Conservation (phyloP, 1,140 invertebrate species). For the Paraescarpia echinospica region DNA sequence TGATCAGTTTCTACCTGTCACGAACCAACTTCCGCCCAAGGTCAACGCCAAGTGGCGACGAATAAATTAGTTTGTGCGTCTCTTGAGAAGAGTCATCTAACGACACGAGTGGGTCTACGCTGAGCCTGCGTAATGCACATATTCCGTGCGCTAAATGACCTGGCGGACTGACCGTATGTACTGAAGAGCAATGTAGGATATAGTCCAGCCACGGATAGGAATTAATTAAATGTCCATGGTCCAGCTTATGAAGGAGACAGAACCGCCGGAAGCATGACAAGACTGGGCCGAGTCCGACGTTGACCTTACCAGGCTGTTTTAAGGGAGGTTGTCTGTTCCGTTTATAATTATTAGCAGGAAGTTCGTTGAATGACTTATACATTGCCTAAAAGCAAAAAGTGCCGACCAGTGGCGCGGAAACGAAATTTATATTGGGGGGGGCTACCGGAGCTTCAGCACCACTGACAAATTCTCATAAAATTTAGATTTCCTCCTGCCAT, state of each 20-base stretch:
- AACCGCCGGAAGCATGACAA: neutral
- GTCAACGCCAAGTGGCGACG: neutral
- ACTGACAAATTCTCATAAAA: too few relatives aligned
- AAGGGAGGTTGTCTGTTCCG: too few relatives aligned
- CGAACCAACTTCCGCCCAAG: neutral
- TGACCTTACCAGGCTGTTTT: too few relatives aligned
- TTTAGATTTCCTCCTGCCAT: too few relatives aligned
- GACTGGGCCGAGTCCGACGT: too few relatives aligned
- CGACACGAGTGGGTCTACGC: neutral
- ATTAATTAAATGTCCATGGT: neutral
- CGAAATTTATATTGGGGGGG: too few relatives aligned
- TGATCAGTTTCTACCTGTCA: neutral
- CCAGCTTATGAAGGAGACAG: neutral
- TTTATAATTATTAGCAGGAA: too few relatives aligned
- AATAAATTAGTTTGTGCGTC: neutral
- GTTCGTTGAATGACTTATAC: too few relatives aligned
- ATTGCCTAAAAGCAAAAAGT: too few relatives aligned
- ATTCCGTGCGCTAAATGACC: conserved; percentile 3
- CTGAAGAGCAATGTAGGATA: neutral
- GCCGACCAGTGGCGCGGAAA: too few relatives aligned
- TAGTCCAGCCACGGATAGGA: too few relatives aligned
- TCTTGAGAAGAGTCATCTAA: neutral
- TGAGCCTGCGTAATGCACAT: neutral
- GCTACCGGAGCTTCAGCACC: too few relatives aligned
- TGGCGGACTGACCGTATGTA: neutral